phyloP scores from a whole-genome alignment of 2,113 vertebrate species.

The Microtus ochrogaster region DNA sequence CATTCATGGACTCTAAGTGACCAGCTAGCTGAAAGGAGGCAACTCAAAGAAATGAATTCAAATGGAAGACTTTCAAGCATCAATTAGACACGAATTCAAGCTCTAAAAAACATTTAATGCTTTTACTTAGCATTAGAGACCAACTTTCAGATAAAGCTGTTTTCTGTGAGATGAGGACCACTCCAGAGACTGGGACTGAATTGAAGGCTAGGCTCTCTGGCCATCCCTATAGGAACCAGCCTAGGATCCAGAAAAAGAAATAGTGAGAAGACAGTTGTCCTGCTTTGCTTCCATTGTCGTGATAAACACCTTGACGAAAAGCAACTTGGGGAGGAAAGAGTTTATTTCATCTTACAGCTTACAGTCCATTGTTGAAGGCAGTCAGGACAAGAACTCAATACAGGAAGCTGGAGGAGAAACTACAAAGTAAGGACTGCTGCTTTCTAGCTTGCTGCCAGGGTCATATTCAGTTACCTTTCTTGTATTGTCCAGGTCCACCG shows the following conservation, averaged over 20 bases:
- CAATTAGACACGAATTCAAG: not conserved
- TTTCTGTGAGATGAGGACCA: not conserved
- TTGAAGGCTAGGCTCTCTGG: fast-evolving
- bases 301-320: not conserved
- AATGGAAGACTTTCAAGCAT: not conserved
- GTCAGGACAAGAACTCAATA: not conserved
- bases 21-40: not conserved
- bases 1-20: not conserved
- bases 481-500: not conserved
- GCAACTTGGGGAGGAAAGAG: not conserved
- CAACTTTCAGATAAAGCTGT: conserved; percentile 41
- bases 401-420: not conserved
- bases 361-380: not conserved
- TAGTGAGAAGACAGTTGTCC: not conserved
- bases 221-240: not conserved
- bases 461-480: not conserved
- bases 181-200: not conserved
- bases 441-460: not conserved
- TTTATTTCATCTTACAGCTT: not conserved
- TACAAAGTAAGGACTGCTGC: not conserved
- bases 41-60: not conserved
- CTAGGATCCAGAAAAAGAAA: not conserved
- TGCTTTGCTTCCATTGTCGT: not conserved
- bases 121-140: conserved; percentile 77
- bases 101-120: conserved; percentile 78